Conservation (phyloP, 2,113 vertebrate species). For the Thamnophis sirtalis region DNA sequence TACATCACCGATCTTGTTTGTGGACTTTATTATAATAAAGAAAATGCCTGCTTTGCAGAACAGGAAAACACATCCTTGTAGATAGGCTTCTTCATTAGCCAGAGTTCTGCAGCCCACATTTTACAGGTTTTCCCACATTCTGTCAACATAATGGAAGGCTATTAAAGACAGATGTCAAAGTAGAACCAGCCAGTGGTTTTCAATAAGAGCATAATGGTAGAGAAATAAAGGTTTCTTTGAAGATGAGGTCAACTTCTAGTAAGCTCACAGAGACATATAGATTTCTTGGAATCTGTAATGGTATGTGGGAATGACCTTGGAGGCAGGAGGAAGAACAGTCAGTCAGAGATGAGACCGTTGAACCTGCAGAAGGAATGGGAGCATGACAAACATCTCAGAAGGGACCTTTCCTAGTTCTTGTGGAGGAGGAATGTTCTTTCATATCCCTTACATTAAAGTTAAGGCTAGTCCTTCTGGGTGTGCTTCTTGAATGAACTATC, state of each 20-base stretch:
- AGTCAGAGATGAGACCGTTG: neutral
- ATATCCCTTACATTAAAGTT: neutral
- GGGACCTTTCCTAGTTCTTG: neutral
- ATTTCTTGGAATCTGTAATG: neutral
- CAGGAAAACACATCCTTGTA: neutral
- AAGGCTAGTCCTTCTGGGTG: neutral
- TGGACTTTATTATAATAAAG: conserved; percentile 47
- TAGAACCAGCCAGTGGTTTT: neutral
- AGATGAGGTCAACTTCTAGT: neutral
- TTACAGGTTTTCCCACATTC: neutral
- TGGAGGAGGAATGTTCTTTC: neutral
- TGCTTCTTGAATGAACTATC: neutral
- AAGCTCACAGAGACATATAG: neutral
- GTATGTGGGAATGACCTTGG: neutral
- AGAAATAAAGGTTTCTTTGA: neutral
- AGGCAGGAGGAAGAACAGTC: neutral
- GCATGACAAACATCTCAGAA: neutral
- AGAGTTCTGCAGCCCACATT: conserved; percentile 8
- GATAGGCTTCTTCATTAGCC: conserved; percentile 34
- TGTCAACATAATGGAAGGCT: neutral
- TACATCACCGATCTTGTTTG: conserved; percentile 49
- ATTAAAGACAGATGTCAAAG: neutral
- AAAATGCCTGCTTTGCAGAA: conserved; percentile 43
- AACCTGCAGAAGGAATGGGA: neutral
- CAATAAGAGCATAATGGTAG: neutral